Conservation (phyloP, 2,888 invertebrate species). For the Hirtodrosophila confusa region DNA sequence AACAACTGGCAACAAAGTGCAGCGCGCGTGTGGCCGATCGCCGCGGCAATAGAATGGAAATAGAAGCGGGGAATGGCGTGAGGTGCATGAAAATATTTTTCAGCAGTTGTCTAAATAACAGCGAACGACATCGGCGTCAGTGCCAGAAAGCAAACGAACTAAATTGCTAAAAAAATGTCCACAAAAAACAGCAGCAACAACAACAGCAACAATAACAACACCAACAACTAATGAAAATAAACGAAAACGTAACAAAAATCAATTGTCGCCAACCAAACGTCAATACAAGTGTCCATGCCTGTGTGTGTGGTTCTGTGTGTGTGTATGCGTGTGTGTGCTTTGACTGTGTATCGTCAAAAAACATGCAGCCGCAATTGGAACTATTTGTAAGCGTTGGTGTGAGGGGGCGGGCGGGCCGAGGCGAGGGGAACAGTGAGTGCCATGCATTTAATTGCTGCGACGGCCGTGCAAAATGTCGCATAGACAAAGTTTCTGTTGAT, state of each 20-base stretch:
- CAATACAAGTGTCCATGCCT: constrained; percentile 69
- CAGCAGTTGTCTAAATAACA: constrained; percentile 79
- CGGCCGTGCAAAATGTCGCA: constrained; percentile 49
- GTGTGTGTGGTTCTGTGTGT: constrained; percentile 10
- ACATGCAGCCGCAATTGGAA: constrained; percentile 75
- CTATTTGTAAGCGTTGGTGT: constrained; percentile 54
- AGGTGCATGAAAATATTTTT: constrained; percentile 66
- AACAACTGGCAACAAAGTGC: constrained; percentile 48
- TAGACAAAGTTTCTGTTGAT: constrained; percentile 30
- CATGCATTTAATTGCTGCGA: constrained; percentile 70
- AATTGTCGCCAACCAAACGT: constrained; percentile 80
- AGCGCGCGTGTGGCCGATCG: constrained; percentile 74
- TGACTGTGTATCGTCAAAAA: constrained; percentile 64
- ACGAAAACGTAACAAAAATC: constrained; percentile 80
- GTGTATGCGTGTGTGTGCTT: constrained; percentile 13
- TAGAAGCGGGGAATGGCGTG: background rate
- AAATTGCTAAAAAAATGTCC: constrained; percentile 73
- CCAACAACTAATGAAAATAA: constrained; percentile 71
- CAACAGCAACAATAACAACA: constrained; percentile 34
- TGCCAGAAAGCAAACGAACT: constrained; percentile 78
- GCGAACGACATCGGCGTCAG: constrained; percentile 55
- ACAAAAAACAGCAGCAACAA: constrained; percentile 52
- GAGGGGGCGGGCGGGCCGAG: background rate
- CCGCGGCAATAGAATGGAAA: constrained; percentile 25
- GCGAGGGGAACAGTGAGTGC: constrained; percentile 33